Base-by-base conservation (phyloP, 2,797 vertebrate genomes). In the Sebastes vulpes region DNA sequence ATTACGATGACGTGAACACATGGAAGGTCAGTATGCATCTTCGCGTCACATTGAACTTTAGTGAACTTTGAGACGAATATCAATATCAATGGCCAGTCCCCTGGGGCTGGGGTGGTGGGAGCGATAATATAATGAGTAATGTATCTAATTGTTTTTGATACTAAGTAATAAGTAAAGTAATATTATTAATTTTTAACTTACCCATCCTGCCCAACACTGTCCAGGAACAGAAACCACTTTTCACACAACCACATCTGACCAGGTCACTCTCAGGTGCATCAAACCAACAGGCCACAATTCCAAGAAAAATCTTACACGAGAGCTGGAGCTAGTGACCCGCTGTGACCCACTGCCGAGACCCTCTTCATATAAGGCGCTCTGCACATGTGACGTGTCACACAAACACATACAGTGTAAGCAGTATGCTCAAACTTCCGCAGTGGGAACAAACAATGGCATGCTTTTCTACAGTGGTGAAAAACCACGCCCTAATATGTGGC, bases 341-440 rank as follows among this genome's bases (percentile, higher is more conserved):
- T 89, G 83, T 4, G 93, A 92, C 16, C 85, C 84, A 20, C 87
- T 84, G 90, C 87, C 89, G 31, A 94, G 69, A 60, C 89, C 54
- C 72, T 95, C 95, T 64, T 95, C 93, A 61, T 94, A 94, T 18
- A 93, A 31, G 67, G 91, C 90, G 81, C 75, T 92, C 95, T 96
- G 77, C 12, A 75, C 38, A 42, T 26, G 21, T 2, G 35, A 29
- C 56, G 69, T 1, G 23, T 25, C 26, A 72, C 28, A 79, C 32
- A 57, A 21, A 25, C 14, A 25, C 6, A 67, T 16, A 60, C 53
- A 69, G 29, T 21, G 9, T 46, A 20, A 79, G 18, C 31, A 29
- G 54, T 10, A 21, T 7, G 6, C 9, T 77, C 14, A 18, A 1
- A 23, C 4, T 23, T 35, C 58, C 7, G 52, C 1, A 35, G 11